phyloP scores from a whole-genome alignment of 2,113 vertebrate species.

The Montifringilla adamsi region DNA sequence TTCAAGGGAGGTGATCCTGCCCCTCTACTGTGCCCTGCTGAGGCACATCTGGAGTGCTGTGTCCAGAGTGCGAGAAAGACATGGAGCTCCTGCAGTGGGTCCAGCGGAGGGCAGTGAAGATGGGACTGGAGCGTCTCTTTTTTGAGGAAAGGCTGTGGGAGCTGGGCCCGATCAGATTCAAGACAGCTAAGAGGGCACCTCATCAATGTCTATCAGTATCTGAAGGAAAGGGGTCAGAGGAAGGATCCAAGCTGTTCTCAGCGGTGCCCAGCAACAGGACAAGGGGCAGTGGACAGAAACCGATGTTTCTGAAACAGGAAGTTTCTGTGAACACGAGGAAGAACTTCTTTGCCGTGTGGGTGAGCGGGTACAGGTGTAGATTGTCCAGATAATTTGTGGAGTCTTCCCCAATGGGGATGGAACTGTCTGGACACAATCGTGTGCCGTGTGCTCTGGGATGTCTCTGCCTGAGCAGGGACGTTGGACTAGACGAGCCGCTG shows the following conservation, averaged over 20 bases:
- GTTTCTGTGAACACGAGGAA: not conserved
- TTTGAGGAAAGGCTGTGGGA: not conserved
- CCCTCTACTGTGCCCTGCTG: not conserved
- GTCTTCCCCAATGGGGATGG: rapidly evolving
- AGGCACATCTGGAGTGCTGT: not conserved
- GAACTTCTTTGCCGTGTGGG: not conserved
- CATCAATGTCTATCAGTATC: rapidly evolving
- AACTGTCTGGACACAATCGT: no score
- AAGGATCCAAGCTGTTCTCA: no score
- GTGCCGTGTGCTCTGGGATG: not conserved
- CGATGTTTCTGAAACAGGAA: not conserved
- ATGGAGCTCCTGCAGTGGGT: rapidly evolving
- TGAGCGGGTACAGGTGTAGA: not conserved
- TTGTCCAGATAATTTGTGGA: not conserved
- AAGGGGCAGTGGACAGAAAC: not conserved
- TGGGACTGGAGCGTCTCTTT: not conserved
- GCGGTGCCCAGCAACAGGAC: no score
- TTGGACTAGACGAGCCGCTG: no score
- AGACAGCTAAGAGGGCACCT: not conserved
- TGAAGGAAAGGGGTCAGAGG: not conserved
- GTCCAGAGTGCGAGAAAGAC: rapidly evolving
- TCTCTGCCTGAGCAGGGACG: not conserved
- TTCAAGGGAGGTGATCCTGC: rapidly evolving
- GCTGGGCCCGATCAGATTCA: not conserved
- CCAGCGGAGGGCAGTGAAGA: not conserved